Conservation (phyloP, 2,797 vertebrate genomes). For the Paguma larvata region DNA sequence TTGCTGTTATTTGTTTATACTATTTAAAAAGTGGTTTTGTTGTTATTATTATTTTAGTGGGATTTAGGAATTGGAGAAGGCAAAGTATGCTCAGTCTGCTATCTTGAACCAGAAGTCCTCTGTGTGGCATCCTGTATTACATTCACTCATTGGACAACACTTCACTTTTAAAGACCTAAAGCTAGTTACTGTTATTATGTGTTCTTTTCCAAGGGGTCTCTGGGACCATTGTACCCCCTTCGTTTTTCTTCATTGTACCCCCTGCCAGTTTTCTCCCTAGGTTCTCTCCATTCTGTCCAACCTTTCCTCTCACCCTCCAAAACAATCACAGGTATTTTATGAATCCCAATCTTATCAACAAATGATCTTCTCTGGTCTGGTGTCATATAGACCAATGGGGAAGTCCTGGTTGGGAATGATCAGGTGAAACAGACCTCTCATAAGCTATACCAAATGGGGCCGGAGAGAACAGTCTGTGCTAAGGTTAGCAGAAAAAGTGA, state of each 20-base stretch:
- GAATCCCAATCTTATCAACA: neutral
- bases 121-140: neutral
- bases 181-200: neutral
- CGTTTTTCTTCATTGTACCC: neutral
- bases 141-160: neutral
- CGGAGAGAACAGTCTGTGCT: neutral
- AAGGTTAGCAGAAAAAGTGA: neutral
- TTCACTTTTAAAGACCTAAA: neutral
- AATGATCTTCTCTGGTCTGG: neutral
- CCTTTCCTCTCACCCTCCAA: neutral
- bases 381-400: neutral
- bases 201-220: neutral
- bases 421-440: neutral
- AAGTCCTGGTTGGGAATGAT: neutral
- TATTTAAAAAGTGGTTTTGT: neutral
- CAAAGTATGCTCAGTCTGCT: neutral
- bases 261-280: neutral
- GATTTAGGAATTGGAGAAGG: neutral
- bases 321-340: constrained; percentile 1
- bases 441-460: neutral
- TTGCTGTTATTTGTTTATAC: constrained; percentile 21
- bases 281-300: neutral
- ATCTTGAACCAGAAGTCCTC: neutral
- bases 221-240: neutral
- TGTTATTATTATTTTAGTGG: neutral